Conservation (phyloP, 2,888 invertebrate species). For the Xestoiulus laeticollis region DNA sequence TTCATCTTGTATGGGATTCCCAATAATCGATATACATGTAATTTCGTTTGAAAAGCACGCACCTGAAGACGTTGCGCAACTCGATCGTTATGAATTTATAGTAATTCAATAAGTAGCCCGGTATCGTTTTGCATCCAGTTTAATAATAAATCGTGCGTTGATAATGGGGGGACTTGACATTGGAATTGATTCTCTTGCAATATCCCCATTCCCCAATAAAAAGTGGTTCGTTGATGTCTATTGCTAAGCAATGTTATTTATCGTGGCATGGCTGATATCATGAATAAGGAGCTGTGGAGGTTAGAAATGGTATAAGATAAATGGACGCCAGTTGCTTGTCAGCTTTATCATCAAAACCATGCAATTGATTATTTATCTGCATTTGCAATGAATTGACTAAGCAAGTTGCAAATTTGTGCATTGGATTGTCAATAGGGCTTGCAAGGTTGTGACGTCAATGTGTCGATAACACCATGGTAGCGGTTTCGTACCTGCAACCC, state of each 20-base stretch:
- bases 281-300: not conserved
- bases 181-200: not conserved
- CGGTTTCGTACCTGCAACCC: too few relatives aligned
- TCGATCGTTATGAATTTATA: not conserved
- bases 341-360: not conserved
- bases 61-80: not conserved
- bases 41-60: not conserved
- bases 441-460: too few relatives aligned
- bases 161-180: not conserved
- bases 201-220: too few relatives aligned
- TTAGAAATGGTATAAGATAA: not conserved
- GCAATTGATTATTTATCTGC: not conserved
- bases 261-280: not conserved
- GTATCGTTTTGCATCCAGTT: not conserved
- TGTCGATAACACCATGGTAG: not conserved
- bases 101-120: not conserved
- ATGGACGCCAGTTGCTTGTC: too few relatives aligned
- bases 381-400: not conserved
- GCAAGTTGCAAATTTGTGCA: not conserved
- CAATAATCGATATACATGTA: not conserved
- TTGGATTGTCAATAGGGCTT: too few relatives aligned
- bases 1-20: not conserved
- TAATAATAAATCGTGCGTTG: not conserved
- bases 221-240: too few relatives aligned
- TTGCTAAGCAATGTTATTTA: not conserved